These are phyloP conservation scores for Clarias fuscus DNA, from an alignment of 2,797 vertebrate species.

Conservation along the genomic window DNA sequence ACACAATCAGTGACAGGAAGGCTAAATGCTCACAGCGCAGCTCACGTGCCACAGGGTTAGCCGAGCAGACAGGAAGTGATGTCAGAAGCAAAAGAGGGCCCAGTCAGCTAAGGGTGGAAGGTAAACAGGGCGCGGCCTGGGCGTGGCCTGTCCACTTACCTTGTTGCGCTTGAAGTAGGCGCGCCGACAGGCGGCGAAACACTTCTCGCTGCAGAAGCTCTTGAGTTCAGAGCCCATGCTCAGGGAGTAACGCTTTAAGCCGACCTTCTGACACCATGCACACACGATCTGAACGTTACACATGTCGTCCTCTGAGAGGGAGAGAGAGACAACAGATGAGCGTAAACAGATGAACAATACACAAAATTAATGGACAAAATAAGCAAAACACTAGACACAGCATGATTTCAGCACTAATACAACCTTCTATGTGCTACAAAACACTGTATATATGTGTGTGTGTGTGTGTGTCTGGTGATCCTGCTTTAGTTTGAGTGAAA, in stretches of 20 bases:
- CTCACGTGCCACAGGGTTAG: slow-evolving; percentile 39
- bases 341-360: not conserved
- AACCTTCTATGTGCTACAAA: not conserved
- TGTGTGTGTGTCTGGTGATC: not conserved
- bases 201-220: slow-evolving; percentile 99
- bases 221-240: slow-evolving; percentile 99
- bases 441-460: not conserved
- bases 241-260: slow-evolving; percentile 97
- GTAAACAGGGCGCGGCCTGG: not conserved
- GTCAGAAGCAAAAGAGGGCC: slow-evolving; percentile 42
- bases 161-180: slow-evolving; percentile 99
- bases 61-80: slow-evolving; percentile 51
- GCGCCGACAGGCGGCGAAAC: slow-evolving; percentile 96
- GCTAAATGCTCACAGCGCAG: slow-evolving; percentile 31
- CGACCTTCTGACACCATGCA: slow-evolving; percentile 99
- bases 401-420: not conserved
- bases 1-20: slow-evolving; percentile 60
- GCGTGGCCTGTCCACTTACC: slow-evolving; percentile 75
- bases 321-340: not conserved
- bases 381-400: not conserved
- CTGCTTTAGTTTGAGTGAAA: slow-evolving; percentile 32
- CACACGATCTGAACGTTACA: slow-evolving; percentile 99
- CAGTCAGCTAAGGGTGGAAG: slow-evolving; percentile 43
- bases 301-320: slow-evolving; percentile 88
- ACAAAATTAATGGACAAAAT: not conserved